Evolutionary conservation across 1,140 invertebrate species (phyloP), one percentile per base, ranked within the genome.

Genomic region (Mylabris phalerata): DNA sequence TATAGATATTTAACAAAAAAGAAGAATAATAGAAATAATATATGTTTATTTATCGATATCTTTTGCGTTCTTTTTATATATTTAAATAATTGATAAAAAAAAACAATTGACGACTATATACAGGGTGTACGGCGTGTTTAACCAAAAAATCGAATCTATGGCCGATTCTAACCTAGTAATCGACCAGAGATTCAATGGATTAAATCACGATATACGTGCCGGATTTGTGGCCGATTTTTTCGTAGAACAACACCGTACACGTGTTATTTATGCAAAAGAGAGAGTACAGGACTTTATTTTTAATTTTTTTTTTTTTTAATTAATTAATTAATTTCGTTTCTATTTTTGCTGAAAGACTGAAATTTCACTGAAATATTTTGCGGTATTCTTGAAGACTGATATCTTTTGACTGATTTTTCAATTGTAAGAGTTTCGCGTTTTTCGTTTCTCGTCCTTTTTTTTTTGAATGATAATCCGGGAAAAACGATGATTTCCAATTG

Each of bases 311-410:
- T 19, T 19, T 19, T 1, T 19, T 19, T 19, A 1, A 1, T 19
- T 19, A 19, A 19, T 19, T 19, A 19, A 19, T 19, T 19, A 19
- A 19, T 19, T 19, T 19, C 19, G 70, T 70, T 68, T 71, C 70
- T 60, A 52, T 59, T 32, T 68, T 66, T 62, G 61, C 65, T 62
- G 61, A 66, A 71, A 71, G 70, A 71, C 70, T 71, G 70, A 71
- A 70, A 67, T 64, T 65, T 52, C 4, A 5, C 32, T 32, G 61
- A 57, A 57, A 62, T 55, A 61, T 60, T 63, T 65, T 59, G 60
- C 64, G 64, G 69, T 71, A 71, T 71, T 71, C 61, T 62, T 71
- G 67, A 71, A 71, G 69, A 71, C 69, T 71, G 69, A 71, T 55
- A 59, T 55, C 51, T 67, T 68, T 64, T 62, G 68, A 71, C 68